Conservation (phyloP, 1,140 invertebrate species). For the Zaprionus nigranus region DNA sequence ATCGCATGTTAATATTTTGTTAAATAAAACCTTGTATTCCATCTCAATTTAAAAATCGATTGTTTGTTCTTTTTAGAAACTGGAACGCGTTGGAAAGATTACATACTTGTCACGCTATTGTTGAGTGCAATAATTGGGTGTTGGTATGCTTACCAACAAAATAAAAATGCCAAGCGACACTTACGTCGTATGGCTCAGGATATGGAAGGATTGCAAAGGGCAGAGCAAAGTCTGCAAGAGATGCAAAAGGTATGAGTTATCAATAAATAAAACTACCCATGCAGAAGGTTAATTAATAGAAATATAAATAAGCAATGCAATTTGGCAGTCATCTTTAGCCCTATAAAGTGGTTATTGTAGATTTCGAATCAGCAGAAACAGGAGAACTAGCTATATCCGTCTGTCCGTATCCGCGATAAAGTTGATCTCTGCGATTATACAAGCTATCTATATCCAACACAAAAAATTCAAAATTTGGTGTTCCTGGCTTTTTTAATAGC, state of each 20-base stretch:
- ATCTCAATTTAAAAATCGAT: neutral
- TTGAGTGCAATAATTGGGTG: constrained; percentile 94
- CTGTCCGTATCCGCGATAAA: no score
- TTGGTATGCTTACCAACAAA: constrained; percentile 95
- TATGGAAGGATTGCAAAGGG: constrained; percentile 95
- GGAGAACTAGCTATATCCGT: no score
- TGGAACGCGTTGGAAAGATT: constrained; percentile 93
- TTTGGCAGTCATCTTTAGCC: no score
- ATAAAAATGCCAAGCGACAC: constrained; percentile 93
- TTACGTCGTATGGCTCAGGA: constrained; percentile 95
- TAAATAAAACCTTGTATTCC: neutral
- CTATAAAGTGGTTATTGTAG: no score
- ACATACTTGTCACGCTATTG: constrained; percentile 92
- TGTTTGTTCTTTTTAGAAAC: constrained; percentile 61
- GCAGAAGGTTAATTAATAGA: no score
- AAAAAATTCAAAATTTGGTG: no score
- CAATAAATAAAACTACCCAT: no score
- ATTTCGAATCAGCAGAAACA: no score
- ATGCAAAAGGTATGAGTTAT: constrained; percentile 89
- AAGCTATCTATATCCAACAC: no score
- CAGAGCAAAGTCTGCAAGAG: constrained; percentile 93
- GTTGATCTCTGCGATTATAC: no score
- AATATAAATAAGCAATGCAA: no score
- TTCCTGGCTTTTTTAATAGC: no score
- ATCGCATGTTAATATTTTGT: neutral